These are phyloP conservation scores for Amorpha juglandis DNA, from an alignment of 2,888 invertebrate genomes.

Conservation along the genomic window DNA sequence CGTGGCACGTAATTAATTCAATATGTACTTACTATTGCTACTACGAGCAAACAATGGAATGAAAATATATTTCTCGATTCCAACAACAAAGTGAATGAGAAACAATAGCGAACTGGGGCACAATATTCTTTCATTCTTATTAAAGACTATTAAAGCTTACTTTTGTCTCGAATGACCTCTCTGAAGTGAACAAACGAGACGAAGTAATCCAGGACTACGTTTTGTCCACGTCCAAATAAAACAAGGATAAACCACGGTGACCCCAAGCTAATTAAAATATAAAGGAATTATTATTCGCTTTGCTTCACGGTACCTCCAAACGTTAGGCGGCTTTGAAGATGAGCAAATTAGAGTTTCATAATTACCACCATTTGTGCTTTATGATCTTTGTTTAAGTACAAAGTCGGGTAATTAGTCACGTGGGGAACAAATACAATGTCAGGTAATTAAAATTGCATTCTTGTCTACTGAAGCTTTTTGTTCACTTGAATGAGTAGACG, in stretches of 20 bases:
- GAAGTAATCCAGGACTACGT: conserved; percentile 2
- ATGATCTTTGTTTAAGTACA: conserved; percentile 37
- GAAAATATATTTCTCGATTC: background rate
- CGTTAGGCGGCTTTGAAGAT: conserved; percentile 40
- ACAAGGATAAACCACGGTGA: background rate
- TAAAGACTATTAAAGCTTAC: conserved; percentile 11
- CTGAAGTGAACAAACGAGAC: conserved; percentile 6
- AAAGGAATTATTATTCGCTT: conserved; percentile 42
- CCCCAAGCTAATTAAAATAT: conserved; percentile 34
- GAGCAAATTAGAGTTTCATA: conserved; percentile 51
- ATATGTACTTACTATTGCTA: no score
- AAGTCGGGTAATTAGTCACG: conserved; percentile 23
- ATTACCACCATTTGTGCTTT: conserved; percentile 46
- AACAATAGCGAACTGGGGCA: conserved; percentile 1
- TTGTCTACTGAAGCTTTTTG: background rate
- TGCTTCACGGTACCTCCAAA: conserved; percentile 38
- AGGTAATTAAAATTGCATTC: background rate
- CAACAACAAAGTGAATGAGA: background rate
- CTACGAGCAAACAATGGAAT: no score
- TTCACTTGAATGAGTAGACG: background rate
- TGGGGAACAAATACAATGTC: background rate
- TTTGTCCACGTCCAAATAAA: conserved; percentile 13
- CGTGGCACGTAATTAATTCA: no score
- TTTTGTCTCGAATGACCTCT: conserved; percentile 1
- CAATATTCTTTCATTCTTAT: background rate